phyloP scores from a whole-genome alignment of 2,797 vertebrate genomes.

The Phaenicophaeus curvirostris region DNA sequence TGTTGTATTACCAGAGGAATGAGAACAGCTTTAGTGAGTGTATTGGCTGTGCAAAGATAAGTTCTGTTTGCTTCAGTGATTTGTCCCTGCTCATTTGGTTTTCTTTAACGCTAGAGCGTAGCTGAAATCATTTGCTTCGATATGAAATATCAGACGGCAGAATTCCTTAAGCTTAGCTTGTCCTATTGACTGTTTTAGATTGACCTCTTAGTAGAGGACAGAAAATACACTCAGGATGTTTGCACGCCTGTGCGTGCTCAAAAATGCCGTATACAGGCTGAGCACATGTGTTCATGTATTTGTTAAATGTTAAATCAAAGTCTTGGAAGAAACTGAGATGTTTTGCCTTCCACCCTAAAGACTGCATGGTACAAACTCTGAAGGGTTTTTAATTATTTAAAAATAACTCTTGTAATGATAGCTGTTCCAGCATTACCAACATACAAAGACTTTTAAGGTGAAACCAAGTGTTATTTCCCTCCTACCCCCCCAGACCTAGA shows the following conservation, averaged over 20 bases:
- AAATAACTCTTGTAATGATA: background rate
- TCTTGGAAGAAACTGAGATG: background rate
- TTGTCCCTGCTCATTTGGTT: background rate
- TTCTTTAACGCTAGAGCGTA: background rate
- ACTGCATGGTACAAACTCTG: background rate
- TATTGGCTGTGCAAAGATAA: background rate
- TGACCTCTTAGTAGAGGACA: background rate
- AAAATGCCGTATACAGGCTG: background rate
- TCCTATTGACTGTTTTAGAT: background rate
- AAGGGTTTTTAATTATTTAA: background rate
- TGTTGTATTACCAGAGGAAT: background rate
- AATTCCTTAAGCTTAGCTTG: background rate
- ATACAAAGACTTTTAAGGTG: conserved; percentile 3
- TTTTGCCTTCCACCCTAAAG: background rate
- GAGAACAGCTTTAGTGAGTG: background rate
- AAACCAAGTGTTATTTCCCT: background rate
- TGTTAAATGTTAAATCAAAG: background rate
- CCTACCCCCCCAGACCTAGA: background rate
- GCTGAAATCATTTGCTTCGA: background rate
- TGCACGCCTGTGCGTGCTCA: background rate
- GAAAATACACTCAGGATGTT: background rate
- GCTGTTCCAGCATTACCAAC: background rate
- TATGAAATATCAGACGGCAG: background rate
- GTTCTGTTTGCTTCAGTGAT: background rate
- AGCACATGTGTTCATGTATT: background rate